Conservation (phyloP, 2,113 vertebrate species). For the Pollimyrus isidori region DNA sequence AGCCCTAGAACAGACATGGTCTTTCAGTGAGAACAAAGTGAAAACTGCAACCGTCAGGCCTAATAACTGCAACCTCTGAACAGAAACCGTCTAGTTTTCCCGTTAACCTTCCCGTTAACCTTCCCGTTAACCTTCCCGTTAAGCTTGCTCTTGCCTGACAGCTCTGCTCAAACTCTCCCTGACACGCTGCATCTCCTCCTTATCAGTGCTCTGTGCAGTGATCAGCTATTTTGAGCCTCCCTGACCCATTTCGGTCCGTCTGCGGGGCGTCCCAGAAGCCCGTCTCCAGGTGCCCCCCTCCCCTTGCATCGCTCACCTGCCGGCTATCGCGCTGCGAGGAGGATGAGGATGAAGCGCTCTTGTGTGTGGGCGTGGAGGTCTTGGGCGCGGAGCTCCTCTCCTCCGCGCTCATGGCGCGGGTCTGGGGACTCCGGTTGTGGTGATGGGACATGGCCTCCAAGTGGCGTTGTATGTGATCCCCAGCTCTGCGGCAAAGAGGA, state of each 20-base stretch:
- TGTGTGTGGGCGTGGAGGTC: slow-evolving; percentile 81
- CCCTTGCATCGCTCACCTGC: slow-evolving; percentile 62
- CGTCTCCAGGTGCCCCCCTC: background rate
- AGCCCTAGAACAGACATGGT: background rate
- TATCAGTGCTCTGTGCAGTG: background rate
- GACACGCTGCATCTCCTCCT: background rate
- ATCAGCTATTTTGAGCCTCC: background rate
- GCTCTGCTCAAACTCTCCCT: background rate
- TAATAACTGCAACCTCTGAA: background rate
- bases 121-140: background rate
- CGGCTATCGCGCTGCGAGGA: slow-evolving; percentile 88
- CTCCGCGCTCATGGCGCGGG: slow-evolving; percentile 82
- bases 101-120: background rate
- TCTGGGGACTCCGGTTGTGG: slow-evolving; percentile 50
- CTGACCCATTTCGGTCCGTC: background rate
- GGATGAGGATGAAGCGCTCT: slow-evolving; percentile 84
- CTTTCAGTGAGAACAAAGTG: background rate
- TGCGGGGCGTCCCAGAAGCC: background rate
- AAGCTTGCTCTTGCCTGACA: background rate
- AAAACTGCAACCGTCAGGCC: background rate
- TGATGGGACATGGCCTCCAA: slow-evolving; percentile 49
- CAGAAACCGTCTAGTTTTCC: background rate
- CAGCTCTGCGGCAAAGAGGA: slow-evolving; percentile 24
- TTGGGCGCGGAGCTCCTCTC: slow-evolving; percentile 78
- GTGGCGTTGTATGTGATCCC: slow-evolving; percentile 45